Evolutionary conservation across 2,113 vertebrate genomes (phyloP).

Genomic region (Tachysurus fulvidraco): DNA sequence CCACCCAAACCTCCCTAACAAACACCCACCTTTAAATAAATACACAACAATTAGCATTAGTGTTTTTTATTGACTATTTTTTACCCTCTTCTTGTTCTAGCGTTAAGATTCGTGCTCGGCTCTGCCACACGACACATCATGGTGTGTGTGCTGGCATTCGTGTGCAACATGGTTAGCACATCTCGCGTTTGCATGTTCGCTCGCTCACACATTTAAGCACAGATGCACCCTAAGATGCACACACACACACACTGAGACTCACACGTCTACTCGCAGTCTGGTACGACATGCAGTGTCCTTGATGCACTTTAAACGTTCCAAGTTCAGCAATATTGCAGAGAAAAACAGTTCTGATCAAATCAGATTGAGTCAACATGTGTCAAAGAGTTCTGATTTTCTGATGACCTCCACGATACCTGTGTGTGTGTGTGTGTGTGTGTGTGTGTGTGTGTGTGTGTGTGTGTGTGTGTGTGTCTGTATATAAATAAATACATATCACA

Average conservation of each 20-base stretch:
- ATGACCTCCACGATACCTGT: neutral
- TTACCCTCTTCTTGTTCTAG: neutral
- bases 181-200: constrained; percentile 28
- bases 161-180: constrained; percentile 33
- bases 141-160: constrained; percentile 21
- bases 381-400: neutral
- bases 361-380: neutral
- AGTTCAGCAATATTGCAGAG: constrained; percentile 3
- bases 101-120: constrained; percentile 3
- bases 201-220: constrained; percentile 33
- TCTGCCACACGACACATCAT: constrained; percentile 15
- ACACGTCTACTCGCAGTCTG: constrained; percentile 4
- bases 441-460: too few relatives aligned
- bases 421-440: neutral
- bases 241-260: neutral
- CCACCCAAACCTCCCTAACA: neutral
- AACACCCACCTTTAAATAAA: neutral
- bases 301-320: neutral
- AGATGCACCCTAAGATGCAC: constrained; percentile 26
- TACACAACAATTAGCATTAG: constrained; percentile 31
- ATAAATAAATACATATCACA: neutral
- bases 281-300: neutral
- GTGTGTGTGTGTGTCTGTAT: neutral
- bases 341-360: neutral
- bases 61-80: constrained; percentile 11